These are phyloP conservation scores for Dasysyrphus tricinctus DNA, from an alignment of 2,888 invertebrate genomes.

Conservation along the genomic window DNA sequence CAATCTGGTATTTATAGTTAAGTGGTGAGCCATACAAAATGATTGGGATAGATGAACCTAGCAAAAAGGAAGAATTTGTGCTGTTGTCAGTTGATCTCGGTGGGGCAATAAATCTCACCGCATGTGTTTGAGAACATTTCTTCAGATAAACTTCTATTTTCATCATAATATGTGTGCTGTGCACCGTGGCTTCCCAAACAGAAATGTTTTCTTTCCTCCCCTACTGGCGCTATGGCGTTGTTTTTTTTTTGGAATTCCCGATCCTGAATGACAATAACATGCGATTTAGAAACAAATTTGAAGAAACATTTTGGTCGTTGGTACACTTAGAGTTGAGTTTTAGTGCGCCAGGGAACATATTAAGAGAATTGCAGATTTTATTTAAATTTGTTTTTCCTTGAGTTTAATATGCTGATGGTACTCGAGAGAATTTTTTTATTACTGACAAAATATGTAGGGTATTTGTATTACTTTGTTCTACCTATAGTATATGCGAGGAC, in stretches of 20 bases:
- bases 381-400: constrained; percentile 63
- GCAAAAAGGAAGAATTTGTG: constrained; percentile 39
- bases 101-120: constrained; percentile 66
- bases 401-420: constrained; percentile 26
- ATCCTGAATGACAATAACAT: constrained; percentile 68
- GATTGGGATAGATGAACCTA: constrained; percentile 42
- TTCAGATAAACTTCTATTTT: constrained; percentile 30
- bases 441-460: background rate
- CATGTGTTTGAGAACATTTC: constrained; percentile 46
- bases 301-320: constrained; percentile 34
- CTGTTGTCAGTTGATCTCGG: constrained; percentile 60
- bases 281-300: constrained; percentile 59
- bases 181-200: background rate
- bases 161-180: constrained; percentile 24
- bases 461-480: background rate
- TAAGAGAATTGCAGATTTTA: constrained; percentile 64
- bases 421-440: constrained; percentile 30
- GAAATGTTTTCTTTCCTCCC: background rate
- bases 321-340: constrained; percentile 26
- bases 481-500: no score
- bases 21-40: constrained; percentile 44
- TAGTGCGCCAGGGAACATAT: constrained; percentile 45
- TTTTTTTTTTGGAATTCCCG: constrained; percentile 37
- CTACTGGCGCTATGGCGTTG: background rate
- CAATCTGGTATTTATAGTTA: constrained; percentile 55